These are phyloP conservation scores for Coregonus sp. DNA, from an alignment of 2,797 vertebrate species.

Conservation along the genomic window DNA sequence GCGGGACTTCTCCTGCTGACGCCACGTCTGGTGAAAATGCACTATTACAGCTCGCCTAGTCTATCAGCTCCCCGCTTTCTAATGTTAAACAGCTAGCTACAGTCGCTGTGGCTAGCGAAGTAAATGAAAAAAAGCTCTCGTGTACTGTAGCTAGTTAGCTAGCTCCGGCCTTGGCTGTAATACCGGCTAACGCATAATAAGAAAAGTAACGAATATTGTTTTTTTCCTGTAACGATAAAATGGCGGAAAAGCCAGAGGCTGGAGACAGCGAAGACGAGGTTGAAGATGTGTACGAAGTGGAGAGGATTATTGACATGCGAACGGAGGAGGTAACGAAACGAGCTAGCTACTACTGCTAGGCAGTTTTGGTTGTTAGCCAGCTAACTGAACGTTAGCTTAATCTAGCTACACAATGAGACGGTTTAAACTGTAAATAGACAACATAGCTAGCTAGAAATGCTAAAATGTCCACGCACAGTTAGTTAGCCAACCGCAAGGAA, in stretches of 20 bases:
- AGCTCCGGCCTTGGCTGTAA: neutral
- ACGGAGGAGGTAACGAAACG: slow-evolving; percentile 81
- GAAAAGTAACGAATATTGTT: neutral
- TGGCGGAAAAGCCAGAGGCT: slow-evolving; percentile 69
- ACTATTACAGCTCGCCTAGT: neutral
- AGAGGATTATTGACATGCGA: slow-evolving; percentile 93
- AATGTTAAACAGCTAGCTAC: neutral
- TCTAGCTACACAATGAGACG: too few relatives aligned
- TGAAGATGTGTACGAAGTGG: slow-evolving; percentile 93
- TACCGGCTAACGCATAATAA: neutral
- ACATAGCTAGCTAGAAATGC: neutral
- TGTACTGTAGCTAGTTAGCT: neutral
- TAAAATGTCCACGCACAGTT: neutral
- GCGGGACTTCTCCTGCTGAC: too few relatives aligned
- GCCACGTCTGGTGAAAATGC: too few relatives aligned
- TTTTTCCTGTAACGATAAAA: slow-evolving; percentile 22
- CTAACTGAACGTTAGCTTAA: too few relatives aligned
- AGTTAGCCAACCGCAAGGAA: too few relatives aligned
- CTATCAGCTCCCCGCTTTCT: neutral
- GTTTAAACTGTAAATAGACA: neutral
- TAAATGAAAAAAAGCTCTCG: neutral
- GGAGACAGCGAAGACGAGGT: slow-evolving; percentile 85
- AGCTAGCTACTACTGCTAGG: slow-evolving; percentile 36
- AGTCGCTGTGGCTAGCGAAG: neutral
- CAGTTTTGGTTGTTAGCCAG: too few relatives aligned